These are phyloP conservation scores for Chelidonichthys spinosus DNA, from an alignment of 2,797 vertebrate species.

Conservation along the genomic window DNA sequence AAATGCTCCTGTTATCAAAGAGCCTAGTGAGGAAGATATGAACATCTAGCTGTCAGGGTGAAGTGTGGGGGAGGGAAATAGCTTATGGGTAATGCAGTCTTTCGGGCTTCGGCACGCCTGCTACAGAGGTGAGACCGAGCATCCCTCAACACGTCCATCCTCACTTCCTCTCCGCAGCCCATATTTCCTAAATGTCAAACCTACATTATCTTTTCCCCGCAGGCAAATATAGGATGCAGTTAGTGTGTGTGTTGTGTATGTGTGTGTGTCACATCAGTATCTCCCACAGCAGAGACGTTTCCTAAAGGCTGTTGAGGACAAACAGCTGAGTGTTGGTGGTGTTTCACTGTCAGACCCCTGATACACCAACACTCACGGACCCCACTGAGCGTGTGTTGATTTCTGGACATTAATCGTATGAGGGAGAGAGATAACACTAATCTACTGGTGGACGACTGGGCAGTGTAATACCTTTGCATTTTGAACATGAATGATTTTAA, in stretches of 20 bases:
- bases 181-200: slow-evolving; percentile 65
- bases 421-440: background rate
- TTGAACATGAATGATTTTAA: background rate
- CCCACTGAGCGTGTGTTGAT: slow-evolving; percentile 41
- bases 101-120: slow-evolving; percentile 12
- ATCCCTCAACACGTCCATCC: slow-evolving; percentile 10
- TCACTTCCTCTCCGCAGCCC: slow-evolving; percentile 17
- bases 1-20: slow-evolving; percentile 17
- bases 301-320: background rate
- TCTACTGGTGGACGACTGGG: slow-evolving; percentile 26
- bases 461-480: background rate
- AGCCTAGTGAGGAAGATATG: slow-evolving; percentile 16
- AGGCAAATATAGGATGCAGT: slow-evolving; percentile 31
- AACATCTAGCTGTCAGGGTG: slow-evolving; percentile 9
- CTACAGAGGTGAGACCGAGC: slow-evolving; percentile 26
- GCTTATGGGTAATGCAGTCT: slow-evolving; percentile 32
- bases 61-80: slow-evolving; percentile 42
- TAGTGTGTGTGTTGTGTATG: background rate
- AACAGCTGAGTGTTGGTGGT: background rate
- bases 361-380: slow-evolving; percentile 9
- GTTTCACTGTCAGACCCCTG: slow-evolving; percentile 20
- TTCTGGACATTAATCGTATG: slow-evolving; percentile 40
- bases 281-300: slow-evolving; percentile 11
- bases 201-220: slow-evolving; percentile 41
- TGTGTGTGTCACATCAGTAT: slow-evolving; percentile 2